Conservation (phyloP, 2,113 vertebrate genomes). For the Prietella phreatophila region DNA sequence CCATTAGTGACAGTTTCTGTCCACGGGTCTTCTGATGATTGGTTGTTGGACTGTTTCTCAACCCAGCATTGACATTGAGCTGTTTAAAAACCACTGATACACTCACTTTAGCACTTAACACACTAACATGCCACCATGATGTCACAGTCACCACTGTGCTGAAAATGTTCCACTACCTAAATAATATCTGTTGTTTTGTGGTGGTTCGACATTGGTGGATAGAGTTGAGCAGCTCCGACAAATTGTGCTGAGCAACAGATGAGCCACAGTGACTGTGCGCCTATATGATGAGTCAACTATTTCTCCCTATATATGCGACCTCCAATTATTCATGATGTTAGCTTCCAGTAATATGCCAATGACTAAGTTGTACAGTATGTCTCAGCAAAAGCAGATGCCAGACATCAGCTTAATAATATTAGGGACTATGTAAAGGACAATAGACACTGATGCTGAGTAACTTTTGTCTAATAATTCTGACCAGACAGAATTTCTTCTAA, state of each 20-base stretch:
- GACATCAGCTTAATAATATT: neutral
- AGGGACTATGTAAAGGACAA: too few relatives aligned
- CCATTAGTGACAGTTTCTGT: too few relatives aligned
- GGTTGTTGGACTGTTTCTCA: neutral
- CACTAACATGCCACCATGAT: neutral
- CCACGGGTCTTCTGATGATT: neutral
- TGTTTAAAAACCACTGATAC: neutral
- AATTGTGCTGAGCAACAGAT: neutral
- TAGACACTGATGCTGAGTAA: too few relatives aligned
- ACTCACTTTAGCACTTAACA: neutral
- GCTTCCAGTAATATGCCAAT: neutral
- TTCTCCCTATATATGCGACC: neutral
- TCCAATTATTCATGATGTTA: neutral
- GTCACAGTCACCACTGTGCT: neutral
- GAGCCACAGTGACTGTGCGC: neutral
- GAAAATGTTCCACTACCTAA: neutral
- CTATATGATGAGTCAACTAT: neutral
- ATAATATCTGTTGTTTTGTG: neutral
- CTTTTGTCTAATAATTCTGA: neutral
- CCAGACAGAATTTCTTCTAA: neutral
- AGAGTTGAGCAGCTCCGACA: neutral
- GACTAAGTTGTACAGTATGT: neutral
- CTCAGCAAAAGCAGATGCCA: neutral
- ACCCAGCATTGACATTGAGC: neutral
- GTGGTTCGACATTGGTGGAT: neutral